Conservation (phyloP, 2,888 invertebrate species). For the Deilephila elpenor region DNA sequence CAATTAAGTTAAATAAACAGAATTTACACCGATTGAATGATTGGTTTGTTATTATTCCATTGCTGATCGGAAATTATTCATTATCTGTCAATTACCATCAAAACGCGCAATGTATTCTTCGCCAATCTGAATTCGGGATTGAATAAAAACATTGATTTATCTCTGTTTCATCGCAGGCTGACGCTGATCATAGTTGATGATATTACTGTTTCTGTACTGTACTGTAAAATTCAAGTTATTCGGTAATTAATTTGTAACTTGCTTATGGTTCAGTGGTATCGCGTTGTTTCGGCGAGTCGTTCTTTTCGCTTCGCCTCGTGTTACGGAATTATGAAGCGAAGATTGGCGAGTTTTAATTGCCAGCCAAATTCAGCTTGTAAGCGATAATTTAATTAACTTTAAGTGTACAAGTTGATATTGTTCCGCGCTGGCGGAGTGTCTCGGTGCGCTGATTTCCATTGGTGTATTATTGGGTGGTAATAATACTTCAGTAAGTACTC, state of each 20-base stretch:
- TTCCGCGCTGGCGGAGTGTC: too few species aligned
- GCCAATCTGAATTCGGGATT: neutral
- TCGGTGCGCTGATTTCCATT: too few species aligned
- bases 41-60: slow-evolving; percentile 8
- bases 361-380: neutral
- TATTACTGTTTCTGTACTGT: neutral
- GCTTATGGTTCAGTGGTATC: too few species aligned
- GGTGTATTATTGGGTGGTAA: too few species aligned
- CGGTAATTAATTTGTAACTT: neutral
- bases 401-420: too few species aligned
- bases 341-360: slow-evolving; percentile 5
- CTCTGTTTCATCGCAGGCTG: neutral
- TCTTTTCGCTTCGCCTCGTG: neutral
- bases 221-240: neutral
- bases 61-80: neutral
- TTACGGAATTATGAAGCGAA: neutral
- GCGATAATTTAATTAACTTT: neutral
- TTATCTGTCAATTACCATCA: neutral
- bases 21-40: neutral
- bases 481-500: too few species aligned
- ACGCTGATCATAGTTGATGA: too few species aligned
- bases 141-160: slow-evolving; percentile 10
- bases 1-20: slow-evolving; percentile 18
- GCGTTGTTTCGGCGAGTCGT: neutral
- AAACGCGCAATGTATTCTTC: neutral